A percentile compares a stretch with the other conserved stretches of the same genome.
Conservation (phyloP, 2,113 vertebrate genomes). For the Noturus placidus region DNA sequence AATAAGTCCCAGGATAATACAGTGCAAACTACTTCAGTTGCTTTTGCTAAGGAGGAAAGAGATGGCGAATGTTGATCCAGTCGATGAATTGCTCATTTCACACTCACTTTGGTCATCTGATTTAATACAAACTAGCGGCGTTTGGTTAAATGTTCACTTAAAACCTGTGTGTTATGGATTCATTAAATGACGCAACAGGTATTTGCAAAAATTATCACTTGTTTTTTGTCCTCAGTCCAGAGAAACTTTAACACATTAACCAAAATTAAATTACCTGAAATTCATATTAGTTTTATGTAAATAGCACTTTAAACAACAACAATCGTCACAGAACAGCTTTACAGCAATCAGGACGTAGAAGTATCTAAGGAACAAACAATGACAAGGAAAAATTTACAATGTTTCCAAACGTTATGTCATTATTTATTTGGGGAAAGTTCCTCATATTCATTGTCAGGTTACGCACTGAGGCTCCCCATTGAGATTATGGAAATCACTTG, state of each 20-base stretch:
- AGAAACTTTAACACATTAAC: background rate
- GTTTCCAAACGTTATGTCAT: background rate
- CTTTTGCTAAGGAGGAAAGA: slow-evolving; percentile 52
- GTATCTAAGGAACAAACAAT: background rate
- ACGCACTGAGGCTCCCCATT: no score
- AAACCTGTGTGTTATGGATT: background rate
- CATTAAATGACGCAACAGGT: background rate
- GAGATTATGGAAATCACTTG: no score
- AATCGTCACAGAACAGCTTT: background rate
- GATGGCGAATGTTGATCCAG: background rate
- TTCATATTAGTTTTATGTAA: background rate
- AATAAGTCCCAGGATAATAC: slow-evolving; percentile 78
- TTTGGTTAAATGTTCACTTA: slow-evolving; percentile 8
- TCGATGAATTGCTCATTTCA: background rate
- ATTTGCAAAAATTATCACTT: background rate
- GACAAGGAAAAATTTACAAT: background rate
- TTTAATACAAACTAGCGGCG: background rate
- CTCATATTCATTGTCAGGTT: background rate
- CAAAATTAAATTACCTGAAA: no score
- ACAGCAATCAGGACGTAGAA: background rate
- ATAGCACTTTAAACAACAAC: no score
- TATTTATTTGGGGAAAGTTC: background rate
- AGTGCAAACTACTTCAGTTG: slow-evolving; percentile 60
- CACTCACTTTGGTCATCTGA: background rate
- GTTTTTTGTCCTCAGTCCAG: background rate